Base-by-base conservation (phyloP, 2,113 vertebrate species). In the Nothobranchius kuhntae region DNA sequence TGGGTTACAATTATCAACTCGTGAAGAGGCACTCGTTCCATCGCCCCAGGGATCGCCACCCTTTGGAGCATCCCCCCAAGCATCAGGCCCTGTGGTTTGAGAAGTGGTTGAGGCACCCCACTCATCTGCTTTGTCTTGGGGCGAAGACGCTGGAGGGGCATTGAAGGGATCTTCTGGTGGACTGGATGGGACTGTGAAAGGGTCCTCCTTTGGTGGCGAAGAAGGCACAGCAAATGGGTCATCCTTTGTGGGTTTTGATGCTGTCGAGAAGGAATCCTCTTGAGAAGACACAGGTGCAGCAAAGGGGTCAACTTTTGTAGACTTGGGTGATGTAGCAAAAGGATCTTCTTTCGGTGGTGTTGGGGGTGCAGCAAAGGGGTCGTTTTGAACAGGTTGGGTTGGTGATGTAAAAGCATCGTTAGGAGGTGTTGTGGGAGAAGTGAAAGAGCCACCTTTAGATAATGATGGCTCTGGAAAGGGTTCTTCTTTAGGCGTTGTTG, bases 31-130 rank as follows among this genome's bases (percentile, higher is more conserved):
- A 3, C 44, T 61, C 40, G 38, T 48, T 0, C 42, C 81, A 2
- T 56, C 69, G 42, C 86, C 90, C 93, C 93, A 94, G 40, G 87
- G 89, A 72, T 92, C 91, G 83, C 77, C 40, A 65, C 48, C 4
- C 55, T 82, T 81, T 7, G 86, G 77, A 54, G 88, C 67, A 46
- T 87, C 68, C 6, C 90, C 94, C 94, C 94, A 95, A 3, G 92
- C 91, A 70, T 95, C 93, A 0, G 91, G 56, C 0, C 13, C 63
- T 0, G 51, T 35, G 8, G 64, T 21, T 17, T 83, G 74, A 11
- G 85, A 70, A 56, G 48, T 61, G 52, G 89, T 44, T 2, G 70
- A 42, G 2, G 56, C 70, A 12, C 66, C 85, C 89, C 89, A 92
- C 0, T 68, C 57, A 46, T 75, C 80, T 26, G 71, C 35, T 17